Evolutionary conservation across 2,797 vertebrate genomes (phyloP), one percentile per base, ranked within the genome.

Genomic region (Cyclopterus lumpus): DNA sequence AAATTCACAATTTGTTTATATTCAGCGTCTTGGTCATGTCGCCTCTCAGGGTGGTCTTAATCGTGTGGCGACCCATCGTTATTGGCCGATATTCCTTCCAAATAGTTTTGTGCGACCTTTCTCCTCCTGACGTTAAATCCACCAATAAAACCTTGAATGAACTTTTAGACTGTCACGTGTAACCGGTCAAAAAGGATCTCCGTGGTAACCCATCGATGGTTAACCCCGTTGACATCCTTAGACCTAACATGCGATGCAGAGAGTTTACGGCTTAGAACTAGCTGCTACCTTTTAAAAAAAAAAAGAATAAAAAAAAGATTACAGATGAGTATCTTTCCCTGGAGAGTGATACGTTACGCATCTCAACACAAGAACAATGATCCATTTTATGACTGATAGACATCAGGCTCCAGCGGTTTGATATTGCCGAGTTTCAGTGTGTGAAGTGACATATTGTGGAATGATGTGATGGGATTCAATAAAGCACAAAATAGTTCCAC

Each of bases 401-500:
- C 79, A 74, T 74, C n/a, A 22, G 46, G 70, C 75, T 26, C 77
- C 71, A 7, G 53, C 11, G 16, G 53, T 85, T 80, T 82, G 66
- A 79, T 82, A 62, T 73, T 28, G 42, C 61, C 32, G 79, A 7
- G 51, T 80, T 80, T 79, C 53, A 61, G 44, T 30, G 55, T 76
- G 66, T 57, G 73, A 69, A 66, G 77, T n/a, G 54, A 80, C 73
- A 83, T 80, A 70, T 83, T 80, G 81, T 73, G 54, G 26, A 75
- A 82, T 79, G 80, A 88, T 88, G 66, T 42, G 84, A 85, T 79
- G 61, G 24, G 82, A 91, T 75, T 82, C 85, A 83, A 46, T 68
- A 48, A 80, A 85, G 83, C 81, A 65, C 71, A n/a, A 85, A 82
- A 81, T 63, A 6, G 49, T 64, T 79, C 32, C 46, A 79, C 76